A percentile compares a stretch with the other conserved stretches of the same genome.
Evolutionary conservation across 2,113 vertebrate genomes (phyloP).

Genomic region (Panthera leo): DNA sequence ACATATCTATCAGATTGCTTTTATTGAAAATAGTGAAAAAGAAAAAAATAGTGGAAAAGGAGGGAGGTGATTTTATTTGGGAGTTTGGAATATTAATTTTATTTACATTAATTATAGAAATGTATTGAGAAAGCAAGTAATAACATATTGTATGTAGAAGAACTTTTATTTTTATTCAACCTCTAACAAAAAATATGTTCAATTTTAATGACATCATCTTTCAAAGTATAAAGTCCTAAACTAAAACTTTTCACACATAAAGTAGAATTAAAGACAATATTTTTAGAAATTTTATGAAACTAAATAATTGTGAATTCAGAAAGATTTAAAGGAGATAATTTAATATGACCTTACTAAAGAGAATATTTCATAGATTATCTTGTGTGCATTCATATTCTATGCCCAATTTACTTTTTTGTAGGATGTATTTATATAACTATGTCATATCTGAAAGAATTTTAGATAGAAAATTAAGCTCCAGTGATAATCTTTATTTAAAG

Average conservation of each 20-base stretch:
- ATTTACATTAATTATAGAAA: conserved; percentile 40
- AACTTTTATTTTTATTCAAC: neutral
- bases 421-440: neutral
- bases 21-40: neutral
- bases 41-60: neutral
- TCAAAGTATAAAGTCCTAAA: neutral
- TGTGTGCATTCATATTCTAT: neutral
- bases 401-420: neutral
- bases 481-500: neutral
- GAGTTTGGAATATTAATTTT: neutral
- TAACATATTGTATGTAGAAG: neutral
- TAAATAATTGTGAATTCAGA: neutral
- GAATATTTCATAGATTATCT: neutral
- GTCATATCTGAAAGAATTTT: neutral
- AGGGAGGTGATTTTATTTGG: neutral
- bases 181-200: neutral
- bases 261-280: neutral
- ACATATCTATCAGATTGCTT: neutral
- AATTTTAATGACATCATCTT: neutral
- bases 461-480: neutral
- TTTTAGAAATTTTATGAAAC: neutral
- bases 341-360: neutral
- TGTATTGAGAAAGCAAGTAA: neutral
- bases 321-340: neutral
- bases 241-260: neutral